phyloP scores from a whole-genome alignment of 2,797 vertebrate species.

The Meda fulgida region DNA sequence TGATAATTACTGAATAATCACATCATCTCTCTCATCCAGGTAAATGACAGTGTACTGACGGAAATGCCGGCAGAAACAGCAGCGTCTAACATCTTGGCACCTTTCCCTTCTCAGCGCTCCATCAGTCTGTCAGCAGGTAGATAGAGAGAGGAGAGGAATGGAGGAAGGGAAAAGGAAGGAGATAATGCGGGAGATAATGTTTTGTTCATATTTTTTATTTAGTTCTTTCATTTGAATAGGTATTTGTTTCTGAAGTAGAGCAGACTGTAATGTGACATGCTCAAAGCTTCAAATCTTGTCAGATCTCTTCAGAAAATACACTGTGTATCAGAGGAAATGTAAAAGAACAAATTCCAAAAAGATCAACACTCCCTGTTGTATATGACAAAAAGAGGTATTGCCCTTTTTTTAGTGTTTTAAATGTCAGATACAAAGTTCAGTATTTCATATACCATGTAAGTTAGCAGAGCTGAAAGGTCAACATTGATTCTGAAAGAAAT shows the following conservation, averaged over 20 bases:
- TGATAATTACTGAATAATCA: neutral
- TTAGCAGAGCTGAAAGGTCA: conserved; percentile 28
- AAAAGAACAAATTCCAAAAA: conserved; percentile 9
- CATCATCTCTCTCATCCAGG: conserved; percentile 65
- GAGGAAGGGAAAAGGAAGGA: neutral
- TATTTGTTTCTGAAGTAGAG: neutral
- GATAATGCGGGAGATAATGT: neutral
- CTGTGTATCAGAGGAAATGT: neutral
- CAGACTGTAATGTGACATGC: neutral
- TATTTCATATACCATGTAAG: conserved; percentile 18
- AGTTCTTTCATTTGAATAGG: neutral
- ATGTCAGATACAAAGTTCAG: conserved; percentile 19
- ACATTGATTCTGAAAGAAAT: conserved; percentile 12
- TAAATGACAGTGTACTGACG: conserved; percentile 75
- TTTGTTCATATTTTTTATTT: neutral
- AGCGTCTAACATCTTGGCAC: conserved; percentile 76
- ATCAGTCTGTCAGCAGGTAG: conserved; percentile 80
- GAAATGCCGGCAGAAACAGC: conserved; percentile 70
- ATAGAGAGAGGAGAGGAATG: neutral
- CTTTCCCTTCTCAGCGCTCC: conserved; percentile 77
- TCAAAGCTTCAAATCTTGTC: neutral
- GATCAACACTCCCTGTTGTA: neutral
- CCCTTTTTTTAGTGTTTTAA: neutral
- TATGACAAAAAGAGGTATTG: neutral
- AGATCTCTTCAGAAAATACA: neutral